Percentiles rank a stretch among this genome's conserved stretches.
Conservation (phyloP, 2,888 invertebrate genomes). For the Atethmia centrago region DNA sequence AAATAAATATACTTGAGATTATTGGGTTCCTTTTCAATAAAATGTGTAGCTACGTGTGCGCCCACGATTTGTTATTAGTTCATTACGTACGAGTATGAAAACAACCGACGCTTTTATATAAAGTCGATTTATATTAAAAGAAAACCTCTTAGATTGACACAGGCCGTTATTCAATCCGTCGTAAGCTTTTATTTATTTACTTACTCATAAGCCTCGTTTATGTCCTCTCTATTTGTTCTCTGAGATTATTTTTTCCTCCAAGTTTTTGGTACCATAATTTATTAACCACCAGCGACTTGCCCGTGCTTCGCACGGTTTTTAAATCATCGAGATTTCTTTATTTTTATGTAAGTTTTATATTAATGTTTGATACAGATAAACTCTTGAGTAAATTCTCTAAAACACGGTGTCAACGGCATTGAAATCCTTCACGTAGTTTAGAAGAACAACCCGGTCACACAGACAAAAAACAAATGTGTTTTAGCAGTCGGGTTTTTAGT, state of each 20-base stretch:
- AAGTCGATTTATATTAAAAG: no score
- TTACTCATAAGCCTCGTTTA: slow-evolving; percentile 7
- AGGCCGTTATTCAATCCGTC: slow-evolving; percentile 20
- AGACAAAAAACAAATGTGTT: no score
- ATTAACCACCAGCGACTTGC: neutral
- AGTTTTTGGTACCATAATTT: slow-evolving; percentile 5
- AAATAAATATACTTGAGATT: slow-evolving; percentile 59
- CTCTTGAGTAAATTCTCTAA: neutral
- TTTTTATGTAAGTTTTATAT: no score
- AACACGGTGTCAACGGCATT: neutral
- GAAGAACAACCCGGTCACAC: no score
- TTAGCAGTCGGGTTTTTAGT: no score
- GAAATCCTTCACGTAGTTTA: neutral
- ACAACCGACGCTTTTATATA: no score
- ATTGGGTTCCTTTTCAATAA: slow-evolving; percentile 48
- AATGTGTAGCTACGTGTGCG: slow-evolving; percentile 1
- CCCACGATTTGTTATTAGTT: slow-evolving; percentile 22
- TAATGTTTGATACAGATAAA: neutral
- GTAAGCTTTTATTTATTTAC: slow-evolving; percentile 14
- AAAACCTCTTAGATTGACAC: neutral
- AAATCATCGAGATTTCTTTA: no score
- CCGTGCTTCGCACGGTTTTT: neutral
- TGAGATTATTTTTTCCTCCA: neutral
- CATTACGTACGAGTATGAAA: slow-evolving; percentile 10
- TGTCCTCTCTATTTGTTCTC: neutral